A percentile compares a stretch with the other conserved stretches of the same genome.
These are phyloP conservation scores for Drosophila neotestacea DNA, from an alignment of 2,888 invertebrate genomes.

Conservation along the genomic window DNA sequence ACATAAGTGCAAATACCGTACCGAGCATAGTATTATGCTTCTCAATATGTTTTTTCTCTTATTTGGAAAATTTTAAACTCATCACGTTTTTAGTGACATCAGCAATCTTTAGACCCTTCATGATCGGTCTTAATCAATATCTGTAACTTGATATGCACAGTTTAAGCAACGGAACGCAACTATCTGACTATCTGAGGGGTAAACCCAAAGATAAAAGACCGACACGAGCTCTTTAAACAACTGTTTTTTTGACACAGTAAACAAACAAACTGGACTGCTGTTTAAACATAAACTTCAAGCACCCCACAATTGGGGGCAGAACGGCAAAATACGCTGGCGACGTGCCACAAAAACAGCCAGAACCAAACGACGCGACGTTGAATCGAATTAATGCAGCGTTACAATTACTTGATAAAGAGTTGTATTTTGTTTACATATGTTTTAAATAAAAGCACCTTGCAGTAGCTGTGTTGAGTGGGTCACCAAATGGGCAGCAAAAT, in stretches of 20 bases:
- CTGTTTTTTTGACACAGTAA: conserved; percentile 42
- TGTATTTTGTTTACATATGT: conserved; percentile 7
- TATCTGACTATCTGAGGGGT: conserved; percentile 21
- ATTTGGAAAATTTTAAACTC: not conserved
- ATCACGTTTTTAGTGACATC: not conserved
- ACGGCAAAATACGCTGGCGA: conserved; percentile 22
- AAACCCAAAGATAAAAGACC: conserved; percentile 9
- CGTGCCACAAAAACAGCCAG: conserved; percentile 47
- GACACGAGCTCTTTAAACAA: conserved; percentile 36
- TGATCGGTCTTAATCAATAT: not conserved
- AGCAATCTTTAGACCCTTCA: not conserved
- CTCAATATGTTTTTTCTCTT: not conserved
- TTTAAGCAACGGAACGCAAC: conserved; percentile 20
- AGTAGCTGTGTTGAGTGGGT: conserved; percentile 19
- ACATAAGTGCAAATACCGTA: not conserved
- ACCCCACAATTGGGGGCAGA: conserved; percentile 45
- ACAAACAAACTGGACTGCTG: conserved; percentile 64
- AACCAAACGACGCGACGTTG: conserved; percentile 52
- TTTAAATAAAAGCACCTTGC: conserved; percentile 3
- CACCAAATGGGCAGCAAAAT: conserved; percentile 29
- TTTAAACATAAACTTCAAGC: conserved; percentile 57
- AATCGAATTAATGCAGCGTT: conserved; percentile 72
- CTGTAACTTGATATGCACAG: conserved; percentile 29
- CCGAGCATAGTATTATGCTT: not conserved
- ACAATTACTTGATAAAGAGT: conserved; percentile 63